Percentiles rank a stretch among this genome's conserved stretches.
Conservation (phyloP, 1,140 invertebrate species). For the Atta texana region DNA sequence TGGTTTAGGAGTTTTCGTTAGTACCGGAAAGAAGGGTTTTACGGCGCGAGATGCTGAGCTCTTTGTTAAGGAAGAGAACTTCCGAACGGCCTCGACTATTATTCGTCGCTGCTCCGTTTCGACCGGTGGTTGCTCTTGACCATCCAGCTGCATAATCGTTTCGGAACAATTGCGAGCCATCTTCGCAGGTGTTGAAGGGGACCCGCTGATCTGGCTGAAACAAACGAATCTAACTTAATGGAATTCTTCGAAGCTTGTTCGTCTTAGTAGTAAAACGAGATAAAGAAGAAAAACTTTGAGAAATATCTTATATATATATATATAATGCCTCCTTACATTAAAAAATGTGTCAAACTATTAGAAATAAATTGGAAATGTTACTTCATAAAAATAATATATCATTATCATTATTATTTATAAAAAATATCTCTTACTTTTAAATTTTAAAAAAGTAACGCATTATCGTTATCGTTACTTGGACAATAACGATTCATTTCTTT, state of each 20-base stretch:
- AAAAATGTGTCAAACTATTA: not conserved
- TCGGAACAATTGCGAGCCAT: conserved; percentile 80
- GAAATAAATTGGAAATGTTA: too few species aligned
- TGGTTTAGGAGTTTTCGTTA: conserved; percentile 71
- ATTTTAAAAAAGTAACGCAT: too few species aligned
- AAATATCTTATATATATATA: not conserved
- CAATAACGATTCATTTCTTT: too few species aligned
- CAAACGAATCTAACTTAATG: conserved; percentile 83
- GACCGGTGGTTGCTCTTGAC: conserved; percentile 69
- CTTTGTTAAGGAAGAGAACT: conserved; percentile 74
- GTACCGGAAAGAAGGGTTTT: conserved; percentile 78
- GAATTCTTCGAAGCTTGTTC: conserved; percentile 38
- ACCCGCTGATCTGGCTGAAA: conserved; percentile 84
- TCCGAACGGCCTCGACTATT: conserved; percentile 78
- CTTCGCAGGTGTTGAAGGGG: conserved; percentile 79
- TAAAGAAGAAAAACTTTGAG: not conserved
- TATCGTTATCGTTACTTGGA: too few species aligned
- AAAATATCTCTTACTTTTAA: too few species aligned
- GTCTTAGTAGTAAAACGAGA: not conserved
- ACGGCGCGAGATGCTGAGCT: conserved; percentile 69
- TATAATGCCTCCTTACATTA: not conserved
- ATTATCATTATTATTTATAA: too few species aligned
- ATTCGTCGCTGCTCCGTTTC: conserved; percentile 71
- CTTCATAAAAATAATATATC: too few species aligned
- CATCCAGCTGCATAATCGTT: conserved; percentile 83